phyloP scores from a whole-genome alignment of 2,888 invertebrate species.

The Horisme vitalbata region DNA sequence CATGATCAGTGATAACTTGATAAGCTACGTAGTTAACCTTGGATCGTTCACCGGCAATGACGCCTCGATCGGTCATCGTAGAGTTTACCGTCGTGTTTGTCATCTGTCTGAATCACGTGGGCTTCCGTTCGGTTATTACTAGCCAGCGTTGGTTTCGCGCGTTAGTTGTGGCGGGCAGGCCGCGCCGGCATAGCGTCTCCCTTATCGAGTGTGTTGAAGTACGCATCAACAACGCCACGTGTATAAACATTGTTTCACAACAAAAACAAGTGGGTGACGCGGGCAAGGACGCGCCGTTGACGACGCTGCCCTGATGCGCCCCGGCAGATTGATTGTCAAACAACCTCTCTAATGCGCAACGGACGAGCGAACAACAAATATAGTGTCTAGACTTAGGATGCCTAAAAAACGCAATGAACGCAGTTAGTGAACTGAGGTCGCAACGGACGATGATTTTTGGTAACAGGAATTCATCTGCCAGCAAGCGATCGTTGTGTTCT shows the following conservation, averaged over 20 bases:
- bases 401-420: constrained; percentile 47
- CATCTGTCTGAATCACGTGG: constrained; percentile 78
- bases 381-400: constrained; percentile 39
- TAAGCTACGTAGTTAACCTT: constrained; percentile 37
- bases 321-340: constrained; percentile 48
- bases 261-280: constrained; percentile 73
- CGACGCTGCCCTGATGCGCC: constrained; percentile 43
- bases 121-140: constrained; percentile 69
- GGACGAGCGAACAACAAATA: constrained; percentile 34
- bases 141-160: constrained; percentile 63
- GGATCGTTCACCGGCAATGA: constrained; percentile 54
- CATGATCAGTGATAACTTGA: constrained; percentile 22
- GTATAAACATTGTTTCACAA: constrained; percentile 80
- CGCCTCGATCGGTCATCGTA: constrained; percentile 56
- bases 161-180: constrained; percentile 71
- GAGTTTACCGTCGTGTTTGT: constrained; percentile 66
- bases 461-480: constrained; percentile 49
- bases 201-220: constrained; percentile 65
- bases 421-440: constrained; percentile 38
- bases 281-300: constrained; percentile 65
- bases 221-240: constrained; percentile 73
- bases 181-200: constrained; percentile 67
- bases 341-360: constrained; percentile 44
- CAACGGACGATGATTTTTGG: constrained; percentile 47
- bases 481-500: too few relatives aligned